Evolutionary conservation across 2,797 vertebrate species (phyloP).

Genomic region (Chelon labrosus): DNA sequence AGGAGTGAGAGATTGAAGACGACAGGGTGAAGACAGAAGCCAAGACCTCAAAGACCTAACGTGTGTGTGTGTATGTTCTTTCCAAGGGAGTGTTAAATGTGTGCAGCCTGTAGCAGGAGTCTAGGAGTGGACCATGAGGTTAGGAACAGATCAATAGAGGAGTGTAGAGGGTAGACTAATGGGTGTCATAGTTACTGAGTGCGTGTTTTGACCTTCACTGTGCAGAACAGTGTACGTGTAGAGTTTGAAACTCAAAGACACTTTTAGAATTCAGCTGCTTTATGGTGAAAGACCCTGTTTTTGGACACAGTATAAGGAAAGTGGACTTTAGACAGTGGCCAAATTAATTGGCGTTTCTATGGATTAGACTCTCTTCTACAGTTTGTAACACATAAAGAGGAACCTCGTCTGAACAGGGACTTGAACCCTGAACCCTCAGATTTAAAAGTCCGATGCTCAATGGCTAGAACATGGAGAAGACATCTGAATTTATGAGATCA

Average conservation of each 20-base stretch:
- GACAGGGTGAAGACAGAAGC: constrained; percentile 23
- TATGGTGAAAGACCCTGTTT: too few relatives aligned
- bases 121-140: not conserved
- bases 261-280: too few relatives aligned
- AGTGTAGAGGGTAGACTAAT: constrained; percentile 34
- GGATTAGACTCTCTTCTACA: too few relatives aligned
- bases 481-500: not conserved
- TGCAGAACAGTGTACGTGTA: too few relatives aligned
- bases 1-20: constrained; percentile 44
- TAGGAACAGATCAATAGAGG: constrained; percentile 25
- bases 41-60: constrained; percentile 16
- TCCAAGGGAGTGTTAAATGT: constrained; percentile 2
- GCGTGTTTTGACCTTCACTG: not conserved
- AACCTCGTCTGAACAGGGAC: too few relatives aligned
- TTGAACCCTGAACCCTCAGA: too few relatives aligned
- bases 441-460: too few relatives aligned
- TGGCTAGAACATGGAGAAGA: not conserved
- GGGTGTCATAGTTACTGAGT: constrained; percentile 18
- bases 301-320: too few relatives aligned
- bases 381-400: too few relatives aligned
- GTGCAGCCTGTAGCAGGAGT: constrained; percentile 18
- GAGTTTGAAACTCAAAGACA: too few relatives aligned
- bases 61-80: constrained; percentile 10
- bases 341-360: too few relatives aligned
- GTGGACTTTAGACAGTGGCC: too few relatives aligned